Conservation (phyloP, 2,113 vertebrate genomes). For the Mohoua ochrocephala region DNA sequence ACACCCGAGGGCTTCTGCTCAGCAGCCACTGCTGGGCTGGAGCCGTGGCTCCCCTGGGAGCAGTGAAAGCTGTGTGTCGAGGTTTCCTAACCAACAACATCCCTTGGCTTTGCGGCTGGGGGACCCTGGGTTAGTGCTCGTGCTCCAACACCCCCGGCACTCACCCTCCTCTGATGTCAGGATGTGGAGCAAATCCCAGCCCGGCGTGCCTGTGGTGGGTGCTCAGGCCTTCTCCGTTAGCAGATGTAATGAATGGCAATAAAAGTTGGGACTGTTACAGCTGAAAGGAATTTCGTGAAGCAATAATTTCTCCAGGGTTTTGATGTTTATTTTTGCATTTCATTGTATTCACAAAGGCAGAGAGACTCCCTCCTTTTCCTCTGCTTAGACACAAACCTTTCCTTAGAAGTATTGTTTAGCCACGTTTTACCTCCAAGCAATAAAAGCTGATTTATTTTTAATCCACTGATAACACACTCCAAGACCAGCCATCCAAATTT, state of each 20-base stretch:
- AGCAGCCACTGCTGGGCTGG: background rate
- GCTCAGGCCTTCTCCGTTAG: background rate
- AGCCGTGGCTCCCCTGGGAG: background rate
- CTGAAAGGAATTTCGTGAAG: background rate
- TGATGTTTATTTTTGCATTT: background rate
- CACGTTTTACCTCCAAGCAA: background rate
- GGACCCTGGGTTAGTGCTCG: background rate
- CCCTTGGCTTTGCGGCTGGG: background rate
- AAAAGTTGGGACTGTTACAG: background rate
- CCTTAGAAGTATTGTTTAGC: background rate
- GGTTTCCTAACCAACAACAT: background rate
- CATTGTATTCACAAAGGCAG: background rate
- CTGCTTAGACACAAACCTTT: background rate
- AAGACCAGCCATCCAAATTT: background rate
- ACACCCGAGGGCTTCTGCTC: rapidly evolving
- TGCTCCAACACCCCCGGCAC: background rate
- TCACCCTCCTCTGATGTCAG: background rate
- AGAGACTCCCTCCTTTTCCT: background rate
- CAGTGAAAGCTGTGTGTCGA: rapidly evolving
- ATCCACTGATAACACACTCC: background rate
- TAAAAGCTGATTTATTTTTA: background rate
- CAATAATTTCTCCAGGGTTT: background rate
- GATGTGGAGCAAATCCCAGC: conserved; percentile 25
- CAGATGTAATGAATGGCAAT: background rate
- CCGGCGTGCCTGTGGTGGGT: background rate